phyloP scores from a whole-genome alignment of 2,113 vertebrate genomes.

The Colaptes auratus region DNA sequence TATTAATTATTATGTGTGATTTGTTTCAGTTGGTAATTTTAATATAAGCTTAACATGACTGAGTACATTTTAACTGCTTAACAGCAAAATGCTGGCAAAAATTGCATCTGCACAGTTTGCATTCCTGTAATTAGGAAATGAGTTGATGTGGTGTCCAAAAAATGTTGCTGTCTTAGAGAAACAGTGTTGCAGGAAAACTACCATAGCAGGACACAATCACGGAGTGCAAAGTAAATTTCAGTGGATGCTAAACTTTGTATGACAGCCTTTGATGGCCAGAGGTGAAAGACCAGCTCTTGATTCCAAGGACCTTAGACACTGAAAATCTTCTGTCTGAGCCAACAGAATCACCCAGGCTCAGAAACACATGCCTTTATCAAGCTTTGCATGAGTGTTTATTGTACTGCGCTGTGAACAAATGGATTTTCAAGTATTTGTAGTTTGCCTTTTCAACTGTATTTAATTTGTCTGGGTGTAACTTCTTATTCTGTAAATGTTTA shows the following conservation, averaged over 20 bases:
- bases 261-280: neutral
- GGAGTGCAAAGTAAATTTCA: neutral
- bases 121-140: too few relatives aligned
- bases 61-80: fast-evolving
- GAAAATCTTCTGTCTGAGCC: neutral
- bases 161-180: fast-evolving
- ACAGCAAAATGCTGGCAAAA: neutral
- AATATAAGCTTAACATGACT: neutral
- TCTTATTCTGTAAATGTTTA: neutral
- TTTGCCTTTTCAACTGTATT: neutral
- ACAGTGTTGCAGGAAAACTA: neutral
- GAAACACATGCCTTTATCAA: neutral
- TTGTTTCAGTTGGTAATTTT: neutral
- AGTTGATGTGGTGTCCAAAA: neutral
- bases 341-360: neutral
- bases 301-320: neutral
- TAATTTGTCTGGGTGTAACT: neutral
- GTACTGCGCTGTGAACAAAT: neutral
- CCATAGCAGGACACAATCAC: fast-evolving
- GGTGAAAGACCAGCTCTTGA: neutral
- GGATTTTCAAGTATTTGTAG: neutral
- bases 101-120: fast-evolving
- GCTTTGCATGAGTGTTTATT: neutral
- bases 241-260: fast-evolving
- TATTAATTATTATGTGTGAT: neutral